Percentiles rank a stretch among this genome's conserved stretches.
Conservation (phyloP, 2,888 invertebrate genomes). For the Dusona sp. region DNA sequence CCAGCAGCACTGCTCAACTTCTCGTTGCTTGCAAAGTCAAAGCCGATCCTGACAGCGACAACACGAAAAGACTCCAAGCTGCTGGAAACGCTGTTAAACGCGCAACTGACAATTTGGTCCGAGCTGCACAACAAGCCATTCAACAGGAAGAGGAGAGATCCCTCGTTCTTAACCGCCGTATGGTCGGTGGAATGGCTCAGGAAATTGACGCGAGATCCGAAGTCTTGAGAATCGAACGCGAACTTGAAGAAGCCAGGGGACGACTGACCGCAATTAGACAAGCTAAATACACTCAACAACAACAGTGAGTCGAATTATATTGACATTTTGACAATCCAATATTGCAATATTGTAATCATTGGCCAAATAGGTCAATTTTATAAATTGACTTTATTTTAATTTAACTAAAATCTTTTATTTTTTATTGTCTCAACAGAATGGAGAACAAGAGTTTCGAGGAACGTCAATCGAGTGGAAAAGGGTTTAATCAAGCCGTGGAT, state of each 20-base stretch:
- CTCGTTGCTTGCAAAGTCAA: slow-evolving; percentile 99
- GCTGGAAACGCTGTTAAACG: slow-evolving; percentile 99
- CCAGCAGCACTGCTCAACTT: slow-evolving; percentile 98
- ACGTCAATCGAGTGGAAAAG: slow-evolving; percentile 76
- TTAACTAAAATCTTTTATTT: background rate
- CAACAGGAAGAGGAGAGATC: slow-evolving; percentile 96
- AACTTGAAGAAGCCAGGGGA: slow-evolving; percentile 96
- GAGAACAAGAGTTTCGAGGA: slow-evolving; percentile 87
- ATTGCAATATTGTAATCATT: no score
- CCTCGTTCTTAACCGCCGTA: slow-evolving; percentile 94
- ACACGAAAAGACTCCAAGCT: slow-evolving; percentile 95
- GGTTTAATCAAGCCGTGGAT: slow-evolving; percentile 74
- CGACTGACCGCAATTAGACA: slow-evolving; percentile 96
- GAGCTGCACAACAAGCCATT: slow-evolving; percentile 96
- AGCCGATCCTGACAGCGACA: slow-evolving; percentile 97
- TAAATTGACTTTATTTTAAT: background rate
- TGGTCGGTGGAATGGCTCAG: slow-evolving; percentile 99
- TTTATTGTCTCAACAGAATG: slow-evolving; percentile 83
- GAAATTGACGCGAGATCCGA: slow-evolving; percentile 96
- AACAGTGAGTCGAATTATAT: slow-evolving; percentile 55
- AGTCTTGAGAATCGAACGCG: slow-evolving; percentile 96
- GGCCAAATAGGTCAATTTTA: no score
- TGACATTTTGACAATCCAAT: slow-evolving; percentile 62
- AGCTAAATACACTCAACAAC: slow-evolving; percentile 90
- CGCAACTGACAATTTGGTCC: slow-evolving; percentile 98